Percentiles rank a stretch among this genome's conserved stretches.
Evolutionary conservation across 2,888 invertebrate species (phyloP).

Genomic region (Pycnomerus fuliginosus): DNA sequence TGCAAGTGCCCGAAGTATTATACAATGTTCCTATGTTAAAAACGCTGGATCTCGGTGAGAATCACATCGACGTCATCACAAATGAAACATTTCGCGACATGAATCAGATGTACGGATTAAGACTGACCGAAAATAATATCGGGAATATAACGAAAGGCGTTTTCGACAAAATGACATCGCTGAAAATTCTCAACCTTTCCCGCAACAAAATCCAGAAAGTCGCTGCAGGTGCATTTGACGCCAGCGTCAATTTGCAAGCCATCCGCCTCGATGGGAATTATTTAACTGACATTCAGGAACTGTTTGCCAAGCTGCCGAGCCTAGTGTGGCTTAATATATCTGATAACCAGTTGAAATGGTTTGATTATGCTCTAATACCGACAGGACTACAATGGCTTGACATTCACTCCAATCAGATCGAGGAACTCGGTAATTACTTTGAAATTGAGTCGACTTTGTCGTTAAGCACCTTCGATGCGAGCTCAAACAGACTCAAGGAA

Average conservation of each 20-base stretch:
- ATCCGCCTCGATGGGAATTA: conserved; percentile 81
- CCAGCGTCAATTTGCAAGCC: conserved; percentile 74
- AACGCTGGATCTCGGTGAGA: conserved; percentile 82
- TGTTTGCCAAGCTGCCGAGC: conserved; percentile 78
- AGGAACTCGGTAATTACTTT: conserved; percentile 80
- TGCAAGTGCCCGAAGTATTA: conserved; percentile 72
- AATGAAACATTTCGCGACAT: conserved; percentile 79
- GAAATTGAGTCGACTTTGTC: conserved; percentile 79
- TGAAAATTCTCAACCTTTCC: conserved; percentile 81
- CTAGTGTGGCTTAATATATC: conserved; percentile 85
- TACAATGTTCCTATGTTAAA: conserved; percentile 74
- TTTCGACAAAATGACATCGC: conserved; percentile 73
- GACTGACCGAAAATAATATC: conserved; percentile 83
- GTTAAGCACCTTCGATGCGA: conserved; percentile 78
- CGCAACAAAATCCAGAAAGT: conserved; percentile 79
- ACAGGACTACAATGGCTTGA: conserved; percentile 82
- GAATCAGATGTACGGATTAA: conserved; percentile 76
- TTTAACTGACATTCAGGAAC: conserved; percentile 72
- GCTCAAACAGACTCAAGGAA: conserved; percentile 77
- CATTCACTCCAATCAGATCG: conserved; percentile 80
- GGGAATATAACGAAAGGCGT: conserved; percentile 77
- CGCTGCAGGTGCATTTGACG: conserved; percentile 76
- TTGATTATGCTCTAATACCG: conserved; percentile 84
- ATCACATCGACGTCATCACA: conserved; percentile 75
- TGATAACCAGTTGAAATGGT: conserved; percentile 79